Base-by-base conservation (phyloP, 2,888 invertebrate species). In the Gastracanthus pulcherrimus region DNA sequence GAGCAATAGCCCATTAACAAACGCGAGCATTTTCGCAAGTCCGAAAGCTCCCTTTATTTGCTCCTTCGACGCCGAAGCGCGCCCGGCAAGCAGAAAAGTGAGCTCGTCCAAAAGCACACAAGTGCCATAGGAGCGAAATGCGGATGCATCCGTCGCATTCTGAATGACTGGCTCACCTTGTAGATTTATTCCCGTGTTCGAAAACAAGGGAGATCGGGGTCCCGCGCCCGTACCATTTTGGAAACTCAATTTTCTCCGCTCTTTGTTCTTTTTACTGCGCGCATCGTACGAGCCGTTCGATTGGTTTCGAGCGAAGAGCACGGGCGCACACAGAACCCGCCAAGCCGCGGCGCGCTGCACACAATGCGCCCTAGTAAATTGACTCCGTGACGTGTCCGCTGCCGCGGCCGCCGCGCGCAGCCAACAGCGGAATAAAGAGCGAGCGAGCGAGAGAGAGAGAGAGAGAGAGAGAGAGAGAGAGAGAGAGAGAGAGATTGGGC, bases 381-480 rank as follows among this genome's bases (percentile, higher is more conserved):
- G 83, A 86, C 84, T 83, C 82, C 69, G 79, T 82, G 83, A 84
- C 83, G 78, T 58, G 79, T 76, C 80, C 71, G 64, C 48, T 38
- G n/a, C n/a, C n/a, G n/a, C n/a, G 76, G 62, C 76, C 75, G 80
- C 19, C n/a, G n/a, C n/a, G n/a, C n/a, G n/a, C n/a, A n/a, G n/a
- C n/a, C n/a, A n/a, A n/a, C n/a, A n/a, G n/a, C n/a, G n/a, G 74
- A 19, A 60, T 38, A 55, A 58, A 58, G 36, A 58, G 26, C 26
- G 41, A n/a, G 13, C 19, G 69, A 51, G 80, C 76, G 77, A 51
- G 55, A 38, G 34, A 64, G 48, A 26, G 77, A 75, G 64, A 58
- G 80, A 78, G 75, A 41, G 48, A 34, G n/a, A n/a, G 41, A n/a
- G 13, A 19, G 69, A 51, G 80, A 79, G 77, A 51, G 55, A 38